These are phyloP conservation scores for Hyperoplus lanceolatus DNA, from an alignment of 2,797 vertebrate species.

Conservation along the genomic window DNA sequence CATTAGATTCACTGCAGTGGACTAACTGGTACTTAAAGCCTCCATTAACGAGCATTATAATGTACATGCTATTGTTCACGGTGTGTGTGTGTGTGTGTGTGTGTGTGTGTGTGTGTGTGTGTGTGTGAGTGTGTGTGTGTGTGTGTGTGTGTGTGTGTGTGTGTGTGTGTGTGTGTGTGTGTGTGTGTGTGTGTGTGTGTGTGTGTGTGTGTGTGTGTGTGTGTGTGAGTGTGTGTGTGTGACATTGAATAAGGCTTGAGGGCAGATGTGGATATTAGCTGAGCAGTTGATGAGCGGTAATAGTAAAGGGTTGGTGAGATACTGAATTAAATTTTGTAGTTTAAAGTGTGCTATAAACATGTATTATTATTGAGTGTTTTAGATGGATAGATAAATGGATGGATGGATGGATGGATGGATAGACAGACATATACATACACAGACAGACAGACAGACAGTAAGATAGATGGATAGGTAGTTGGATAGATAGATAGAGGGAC, in stretches of 20 bases:
- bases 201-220: neutral
- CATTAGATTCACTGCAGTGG: slow-evolving; percentile 55
- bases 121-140: too few relatives aligned
- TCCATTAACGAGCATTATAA: slow-evolving; percentile 40
- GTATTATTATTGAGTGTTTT: too few relatives aligned
- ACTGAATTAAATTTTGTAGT: slow-evolving; percentile 6
- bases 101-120: too few relatives aligned
- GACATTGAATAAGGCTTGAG: slow-evolving; percentile 18
- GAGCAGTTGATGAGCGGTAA: slow-evolving; percentile 14
- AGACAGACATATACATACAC: too few relatives aligned
- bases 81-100: neutral
- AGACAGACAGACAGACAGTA: too few relatives aligned
- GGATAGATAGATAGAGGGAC: too few relatives aligned
- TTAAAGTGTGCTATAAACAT: neutral
- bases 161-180: neutral
- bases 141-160: neutral
- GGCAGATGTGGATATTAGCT: slow-evolving; percentile 4
- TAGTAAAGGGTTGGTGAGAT: neutral
- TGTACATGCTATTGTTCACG: neutral
- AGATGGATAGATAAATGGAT: too few relatives aligned
- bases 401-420: too few relatives aligned
- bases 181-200: neutral
- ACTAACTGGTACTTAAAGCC: slow-evolving; percentile 55
- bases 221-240: neutral
- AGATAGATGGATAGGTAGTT: too few relatives aligned